Percentiles rank a stretch among this genome's conserved stretches.
phyloP scores from a whole-genome alignment of 2,797 vertebrate species.

The Zenarchopterus dispar region DNA sequence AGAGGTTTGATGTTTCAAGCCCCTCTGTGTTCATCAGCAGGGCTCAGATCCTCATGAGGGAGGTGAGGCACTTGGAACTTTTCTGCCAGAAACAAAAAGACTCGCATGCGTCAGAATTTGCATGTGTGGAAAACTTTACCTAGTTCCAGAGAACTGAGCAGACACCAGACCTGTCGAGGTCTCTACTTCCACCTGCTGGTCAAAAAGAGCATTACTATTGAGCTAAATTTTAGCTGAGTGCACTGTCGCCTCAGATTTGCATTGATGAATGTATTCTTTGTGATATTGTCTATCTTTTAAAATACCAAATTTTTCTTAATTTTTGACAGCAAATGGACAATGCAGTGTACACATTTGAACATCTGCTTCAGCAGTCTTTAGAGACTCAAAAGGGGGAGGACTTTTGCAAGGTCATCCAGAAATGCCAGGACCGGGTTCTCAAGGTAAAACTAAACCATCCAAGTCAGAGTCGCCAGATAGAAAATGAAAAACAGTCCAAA shows the following conservation, averaged over 20 bases:
- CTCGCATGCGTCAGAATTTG: background rate
- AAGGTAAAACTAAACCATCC: constrained; percentile 84
- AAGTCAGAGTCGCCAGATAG: background rate
- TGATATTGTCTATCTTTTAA: too few relatives aligned
- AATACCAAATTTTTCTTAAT: background rate
- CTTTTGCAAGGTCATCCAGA: constrained; percentile 90
- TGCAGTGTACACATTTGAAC: constrained; percentile 92
- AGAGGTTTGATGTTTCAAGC: constrained; percentile 92
- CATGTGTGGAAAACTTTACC: constrained; percentile 18
- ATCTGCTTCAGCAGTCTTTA: constrained; percentile 92
- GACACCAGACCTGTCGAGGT: background rate
- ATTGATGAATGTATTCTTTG: too few relatives aligned
- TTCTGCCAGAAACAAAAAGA: background rate
- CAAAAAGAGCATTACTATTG: constrained; percentile 1
- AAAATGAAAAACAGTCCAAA: background rate
- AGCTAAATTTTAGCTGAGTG: too few relatives aligned
- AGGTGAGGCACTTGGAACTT: constrained; percentile 77
- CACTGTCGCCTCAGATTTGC: too few relatives aligned
- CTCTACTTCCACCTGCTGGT: constrained; percentile 68
- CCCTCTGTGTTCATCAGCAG: constrained; percentile 91
- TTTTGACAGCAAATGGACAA: constrained; percentile 93
- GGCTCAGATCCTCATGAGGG: constrained; percentile 96
- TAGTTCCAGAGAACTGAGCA: background rate
- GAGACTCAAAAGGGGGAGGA: constrained; percentile 84
- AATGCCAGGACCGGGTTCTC: constrained; percentile 93